phyloP scores from a whole-genome alignment of 2,113 vertebrate species.

The Oryzias celebensis region DNA sequence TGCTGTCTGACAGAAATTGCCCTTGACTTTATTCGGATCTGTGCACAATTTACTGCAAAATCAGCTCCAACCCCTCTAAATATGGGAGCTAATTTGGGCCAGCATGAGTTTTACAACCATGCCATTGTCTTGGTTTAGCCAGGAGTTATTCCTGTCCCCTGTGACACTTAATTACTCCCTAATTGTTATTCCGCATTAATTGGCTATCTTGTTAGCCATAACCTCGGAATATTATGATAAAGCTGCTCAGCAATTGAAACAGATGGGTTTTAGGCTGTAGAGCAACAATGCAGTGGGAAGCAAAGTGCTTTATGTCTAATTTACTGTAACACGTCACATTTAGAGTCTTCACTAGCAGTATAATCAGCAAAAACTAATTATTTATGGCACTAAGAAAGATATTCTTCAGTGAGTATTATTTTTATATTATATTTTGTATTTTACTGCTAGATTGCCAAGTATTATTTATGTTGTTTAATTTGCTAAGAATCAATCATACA shows the following conservation, averaged over 20 bases:
- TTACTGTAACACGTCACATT: neutral
- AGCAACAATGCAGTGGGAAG: conserved; percentile 9
- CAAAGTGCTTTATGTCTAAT: neutral
- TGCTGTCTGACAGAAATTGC: conserved; percentile 37
- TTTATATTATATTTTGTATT: neutral
- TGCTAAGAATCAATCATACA: too few relatives aligned
- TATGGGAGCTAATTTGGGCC: conserved; percentile 46
- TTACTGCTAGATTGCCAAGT: too few relatives aligned
- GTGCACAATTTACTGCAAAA: conserved; percentile 37
- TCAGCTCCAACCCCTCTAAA: conserved; percentile 43
- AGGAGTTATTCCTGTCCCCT: conserved; percentile 46
- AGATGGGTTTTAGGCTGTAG: conserved; percentile 33
- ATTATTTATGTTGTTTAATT: too few relatives aligned
- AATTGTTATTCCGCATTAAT: conserved; percentile 69
- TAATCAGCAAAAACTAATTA: neutral
- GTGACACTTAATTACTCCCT: conserved; percentile 60
- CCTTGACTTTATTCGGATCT: conserved; percentile 59
- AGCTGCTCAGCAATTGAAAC: conserved; percentile 58
- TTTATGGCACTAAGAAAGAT: too few relatives aligned
- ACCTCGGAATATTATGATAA: conserved; percentile 71
- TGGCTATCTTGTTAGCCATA: conserved; percentile 67
- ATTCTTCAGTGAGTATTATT: neutral
- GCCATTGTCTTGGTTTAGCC: conserved; percentile 62
- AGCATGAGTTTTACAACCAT: conserved; percentile 50
- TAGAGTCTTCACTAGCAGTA: neutral